These are phyloP conservation scores for Chlamydotis undulata DNA, from an alignment of 2,113 vertebrate genomes.

Conservation along the genomic window DNA sequence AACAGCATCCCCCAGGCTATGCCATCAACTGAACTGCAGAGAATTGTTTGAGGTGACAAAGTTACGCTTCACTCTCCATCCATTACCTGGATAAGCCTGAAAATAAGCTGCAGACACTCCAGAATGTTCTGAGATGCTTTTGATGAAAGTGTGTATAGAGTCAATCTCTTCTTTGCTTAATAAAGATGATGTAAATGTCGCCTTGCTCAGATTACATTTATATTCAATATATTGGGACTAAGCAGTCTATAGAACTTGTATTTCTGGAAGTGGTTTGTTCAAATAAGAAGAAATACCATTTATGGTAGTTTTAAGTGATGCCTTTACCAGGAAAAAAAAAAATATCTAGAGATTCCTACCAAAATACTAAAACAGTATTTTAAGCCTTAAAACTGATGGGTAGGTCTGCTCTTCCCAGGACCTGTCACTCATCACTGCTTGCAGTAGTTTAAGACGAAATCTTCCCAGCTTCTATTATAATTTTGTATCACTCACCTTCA, in stretches of 20 bases:
- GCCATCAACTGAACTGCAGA: not conserved
- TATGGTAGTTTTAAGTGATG: not conserved
- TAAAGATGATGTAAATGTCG: not conserved
- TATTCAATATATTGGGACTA: not conserved
- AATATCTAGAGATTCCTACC: not conserved
- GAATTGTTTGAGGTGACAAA: not conserved
- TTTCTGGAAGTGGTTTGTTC: not conserved
- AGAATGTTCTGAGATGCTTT: not conserved
- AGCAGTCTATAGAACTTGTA: not conserved
- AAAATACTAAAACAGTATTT: not conserved
- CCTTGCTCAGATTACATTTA: not conserved
- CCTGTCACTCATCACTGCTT: not conserved
- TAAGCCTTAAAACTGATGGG: not conserved
- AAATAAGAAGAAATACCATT: not conserved
- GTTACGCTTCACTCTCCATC: not conserved
- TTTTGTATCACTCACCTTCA: not conserved
- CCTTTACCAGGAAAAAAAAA: not conserved
- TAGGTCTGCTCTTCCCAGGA: not conserved
- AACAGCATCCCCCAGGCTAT: slow-evolving; percentile 29
- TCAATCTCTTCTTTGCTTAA: not conserved
- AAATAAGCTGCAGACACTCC: not conserved
- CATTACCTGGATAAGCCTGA: not conserved
- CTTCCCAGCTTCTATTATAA: not conserved
- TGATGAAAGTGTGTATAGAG: not conserved
- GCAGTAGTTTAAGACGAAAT: not conserved